Conservation (phyloP, 2,113 vertebrate species). For the Peromyscus californicus region DNA sequence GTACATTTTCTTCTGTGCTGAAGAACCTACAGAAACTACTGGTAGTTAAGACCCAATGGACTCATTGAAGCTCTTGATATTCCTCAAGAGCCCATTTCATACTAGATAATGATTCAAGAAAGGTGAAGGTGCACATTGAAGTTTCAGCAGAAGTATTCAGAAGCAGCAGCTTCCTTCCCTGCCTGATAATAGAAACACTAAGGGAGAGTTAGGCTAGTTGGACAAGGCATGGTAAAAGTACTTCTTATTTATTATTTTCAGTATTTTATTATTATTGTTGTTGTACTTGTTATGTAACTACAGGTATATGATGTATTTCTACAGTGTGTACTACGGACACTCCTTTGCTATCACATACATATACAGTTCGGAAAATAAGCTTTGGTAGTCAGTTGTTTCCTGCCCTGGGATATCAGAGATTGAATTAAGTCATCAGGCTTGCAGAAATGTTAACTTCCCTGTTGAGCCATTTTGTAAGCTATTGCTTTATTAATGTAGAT, state of each 20-base stretch:
- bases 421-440: background rate
- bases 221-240: background rate
- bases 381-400: no score
- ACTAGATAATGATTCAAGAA: background rate
- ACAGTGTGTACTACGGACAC: no score
- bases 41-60: background rate
- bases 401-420: no score
- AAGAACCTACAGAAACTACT: background rate
- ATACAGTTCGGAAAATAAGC: background rate
- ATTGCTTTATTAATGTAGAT: background rate
- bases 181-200: background rate
- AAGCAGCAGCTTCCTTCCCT: background rate
- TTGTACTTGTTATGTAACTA: background rate
- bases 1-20: constrained; percentile 24
- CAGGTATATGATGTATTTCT: background rate
- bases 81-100: background rate
- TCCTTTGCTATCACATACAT: background rate
- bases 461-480: background rate
- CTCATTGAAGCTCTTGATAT: background rate
- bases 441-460: no score
- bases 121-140: background rate
- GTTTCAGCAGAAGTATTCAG: background rate
- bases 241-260: background rate
- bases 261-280: background rate
- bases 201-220: background rate